These are phyloP conservation scores for Anguilla rostrata DNA, from an alignment of 2,113 vertebrate species.

Conservation along the genomic window DNA sequence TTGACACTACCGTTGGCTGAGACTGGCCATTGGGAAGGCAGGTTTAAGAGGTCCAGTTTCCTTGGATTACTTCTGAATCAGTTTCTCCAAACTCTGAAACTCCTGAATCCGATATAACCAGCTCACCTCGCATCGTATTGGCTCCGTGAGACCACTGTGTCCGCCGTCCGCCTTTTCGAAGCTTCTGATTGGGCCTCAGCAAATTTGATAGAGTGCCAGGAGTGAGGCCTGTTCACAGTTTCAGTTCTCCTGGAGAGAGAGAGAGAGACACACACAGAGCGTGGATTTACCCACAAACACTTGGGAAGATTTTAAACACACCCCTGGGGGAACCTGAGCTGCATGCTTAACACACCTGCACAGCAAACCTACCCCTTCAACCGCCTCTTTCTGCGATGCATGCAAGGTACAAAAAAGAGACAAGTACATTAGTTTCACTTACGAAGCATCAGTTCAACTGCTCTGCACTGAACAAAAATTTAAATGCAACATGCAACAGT, in stretches of 20 bases:
- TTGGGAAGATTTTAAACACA: not conserved
- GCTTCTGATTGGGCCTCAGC: conserved; percentile 71
- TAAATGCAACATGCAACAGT: no score
- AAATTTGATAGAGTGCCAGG: conserved; percentile 88
- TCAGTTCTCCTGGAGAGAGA: conserved; percentile 76
- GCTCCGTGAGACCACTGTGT: conserved; percentile 62
- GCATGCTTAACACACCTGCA: no score
- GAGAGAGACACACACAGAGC: conserved; percentile 23
- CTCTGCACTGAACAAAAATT: no score
- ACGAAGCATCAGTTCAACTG: not conserved
- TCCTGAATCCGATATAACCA: not conserved
- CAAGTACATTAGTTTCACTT: not conserved
- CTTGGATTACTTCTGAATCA: no score
- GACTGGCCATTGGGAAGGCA: no score
- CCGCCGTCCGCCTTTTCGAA: conserved; percentile 49
- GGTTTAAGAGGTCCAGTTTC: no score
- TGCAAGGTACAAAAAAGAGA: conserved; percentile 38
- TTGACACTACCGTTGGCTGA: no score
- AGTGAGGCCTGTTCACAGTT: conserved; percentile 76
- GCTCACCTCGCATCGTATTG: conserved; percentile 80
- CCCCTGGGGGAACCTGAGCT: no score
- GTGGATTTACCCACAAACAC: not conserved
- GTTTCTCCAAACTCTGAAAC: no score
- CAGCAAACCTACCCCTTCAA: conserved; percentile 62
- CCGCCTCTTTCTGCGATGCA: conserved; percentile 64